Evolutionary conservation across 2,113 vertebrate species (phyloP).

Genomic region (Emydocephalus ijimae): DNA sequence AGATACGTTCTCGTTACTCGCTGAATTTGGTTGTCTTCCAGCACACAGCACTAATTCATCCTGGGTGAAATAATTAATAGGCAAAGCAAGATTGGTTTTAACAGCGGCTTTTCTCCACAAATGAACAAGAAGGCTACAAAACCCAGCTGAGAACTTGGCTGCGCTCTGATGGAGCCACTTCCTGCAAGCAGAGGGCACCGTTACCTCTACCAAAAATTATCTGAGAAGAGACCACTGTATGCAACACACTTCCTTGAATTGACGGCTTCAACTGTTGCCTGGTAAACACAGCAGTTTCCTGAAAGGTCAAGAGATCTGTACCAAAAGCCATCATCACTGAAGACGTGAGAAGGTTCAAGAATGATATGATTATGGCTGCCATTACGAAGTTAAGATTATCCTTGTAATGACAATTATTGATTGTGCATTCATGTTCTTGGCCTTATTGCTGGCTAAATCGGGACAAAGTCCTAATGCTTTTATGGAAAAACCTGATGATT

Average conservation of each 20-base stretch:
- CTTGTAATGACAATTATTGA: neutral
- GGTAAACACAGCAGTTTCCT: neutral
- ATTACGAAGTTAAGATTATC: neutral
- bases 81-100: neutral
- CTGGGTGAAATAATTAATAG: neutral
- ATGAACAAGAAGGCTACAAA: neutral
- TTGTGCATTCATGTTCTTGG: neutral
- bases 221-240: neutral
- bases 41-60: neutral
- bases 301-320: neutral
- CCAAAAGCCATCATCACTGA: neutral
- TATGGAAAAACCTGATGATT: neutral
- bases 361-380: neutral
- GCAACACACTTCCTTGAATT: no score
- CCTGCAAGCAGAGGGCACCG: slow-evolving; percentile 3
- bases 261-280: neutral
- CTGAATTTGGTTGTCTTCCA: neutral
- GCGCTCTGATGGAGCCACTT: neutral
- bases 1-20: neutral
- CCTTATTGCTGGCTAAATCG: neutral
- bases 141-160: neutral
- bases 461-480: neutral
- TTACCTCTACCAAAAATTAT: neutral
- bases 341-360: neutral
- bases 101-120: neutral